phyloP scores from a whole-genome alignment of 2,113 vertebrate species.

The Rhynchomys soricoides region DNA sequence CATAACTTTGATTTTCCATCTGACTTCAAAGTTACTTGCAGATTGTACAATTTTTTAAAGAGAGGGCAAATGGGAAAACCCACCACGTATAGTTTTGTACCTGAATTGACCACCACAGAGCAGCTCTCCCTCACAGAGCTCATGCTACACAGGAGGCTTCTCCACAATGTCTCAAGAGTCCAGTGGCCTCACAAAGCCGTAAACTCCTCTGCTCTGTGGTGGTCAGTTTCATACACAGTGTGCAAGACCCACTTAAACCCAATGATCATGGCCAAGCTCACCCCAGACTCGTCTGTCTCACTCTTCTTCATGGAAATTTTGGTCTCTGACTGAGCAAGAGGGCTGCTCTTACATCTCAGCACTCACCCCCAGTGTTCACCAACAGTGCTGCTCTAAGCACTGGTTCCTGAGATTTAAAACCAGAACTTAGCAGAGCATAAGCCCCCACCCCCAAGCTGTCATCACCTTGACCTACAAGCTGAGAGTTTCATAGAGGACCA shows the following conservation, averaged over 20 bases:
- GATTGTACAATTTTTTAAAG: background rate
- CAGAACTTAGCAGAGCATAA: background rate
- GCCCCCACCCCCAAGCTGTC: background rate
- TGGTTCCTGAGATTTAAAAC: background rate
- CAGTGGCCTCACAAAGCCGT: background rate
- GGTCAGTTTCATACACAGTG: background rate
- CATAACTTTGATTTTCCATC: background rate
- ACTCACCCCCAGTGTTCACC: background rate
- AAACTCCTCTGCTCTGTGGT: background rate
- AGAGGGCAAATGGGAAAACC: background rate
- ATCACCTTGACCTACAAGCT: background rate
- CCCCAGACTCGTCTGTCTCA: too few relatives aligned
- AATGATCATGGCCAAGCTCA: too few relatives aligned
- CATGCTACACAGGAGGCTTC: background rate
- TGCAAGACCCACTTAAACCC: too few relatives aligned
- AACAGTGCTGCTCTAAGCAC: background rate
- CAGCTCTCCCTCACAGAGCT: background rate
- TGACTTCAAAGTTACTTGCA: background rate
- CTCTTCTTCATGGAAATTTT: background rate
- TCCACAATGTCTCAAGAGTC: background rate
- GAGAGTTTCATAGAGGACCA: background rate
- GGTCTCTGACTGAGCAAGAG: background rate
- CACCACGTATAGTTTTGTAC: background rate
- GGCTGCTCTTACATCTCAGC: background rate
- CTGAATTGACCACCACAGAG: background rate